Conservation (phyloP, 2,888 invertebrate genomes). For the Alitta virens region DNA sequence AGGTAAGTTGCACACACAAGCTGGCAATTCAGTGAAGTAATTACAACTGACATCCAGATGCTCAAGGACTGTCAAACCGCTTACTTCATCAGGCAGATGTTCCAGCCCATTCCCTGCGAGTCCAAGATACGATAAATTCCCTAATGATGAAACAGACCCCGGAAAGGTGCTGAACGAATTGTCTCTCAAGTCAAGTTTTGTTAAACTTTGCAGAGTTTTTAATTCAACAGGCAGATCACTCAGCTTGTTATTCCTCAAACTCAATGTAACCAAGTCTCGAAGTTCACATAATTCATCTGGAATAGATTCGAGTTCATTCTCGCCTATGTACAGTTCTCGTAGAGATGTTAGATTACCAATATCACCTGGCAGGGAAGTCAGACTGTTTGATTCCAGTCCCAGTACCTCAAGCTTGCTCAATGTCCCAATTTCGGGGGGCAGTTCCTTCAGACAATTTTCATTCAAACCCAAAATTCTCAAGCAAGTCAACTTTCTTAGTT, state of each 20-base stretch:
- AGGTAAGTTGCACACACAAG: slow-evolving; percentile 38
- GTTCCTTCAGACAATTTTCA: slow-evolving; percentile 38
- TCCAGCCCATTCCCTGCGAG: slow-evolving; percentile 41
- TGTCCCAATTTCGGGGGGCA: slow-evolving; percentile 41
- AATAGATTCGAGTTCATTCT: slow-evolving; percentile 38
- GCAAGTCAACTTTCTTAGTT: slow-evolving; percentile 34
- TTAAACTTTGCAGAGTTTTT: slow-evolving; percentile 40
- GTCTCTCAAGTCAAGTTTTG: slow-evolving; percentile 40
- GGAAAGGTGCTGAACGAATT: slow-evolving; percentile 33
- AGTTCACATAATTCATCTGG: slow-evolving; percentile 49
- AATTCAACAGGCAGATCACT: slow-evolving; percentile 45
- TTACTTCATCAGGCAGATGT: slow-evolving; percentile 41
- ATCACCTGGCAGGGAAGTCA: slow-evolving; percentile 37
- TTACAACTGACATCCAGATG: slow-evolving; percentile 37
- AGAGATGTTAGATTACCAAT: slow-evolving; percentile 45
- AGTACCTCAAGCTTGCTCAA: slow-evolving; percentile 37
- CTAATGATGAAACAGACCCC: slow-evolving; percentile 19
- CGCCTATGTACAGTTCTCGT: slow-evolving; percentile 44
- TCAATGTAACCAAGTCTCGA: slow-evolving; percentile 39
- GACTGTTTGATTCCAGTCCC: slow-evolving; percentile 42
- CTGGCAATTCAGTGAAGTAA: slow-evolving; percentile 36
- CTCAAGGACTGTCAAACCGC: slow-evolving; percentile 37
- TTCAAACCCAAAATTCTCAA: slow-evolving; percentile 44
- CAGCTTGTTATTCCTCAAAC: slow-evolving; percentile 42
- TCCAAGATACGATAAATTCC: slow-evolving; percentile 38